Base-by-base conservation (phyloP, 2,888 invertebrate species). In the Leptopilina myrica region DNA sequence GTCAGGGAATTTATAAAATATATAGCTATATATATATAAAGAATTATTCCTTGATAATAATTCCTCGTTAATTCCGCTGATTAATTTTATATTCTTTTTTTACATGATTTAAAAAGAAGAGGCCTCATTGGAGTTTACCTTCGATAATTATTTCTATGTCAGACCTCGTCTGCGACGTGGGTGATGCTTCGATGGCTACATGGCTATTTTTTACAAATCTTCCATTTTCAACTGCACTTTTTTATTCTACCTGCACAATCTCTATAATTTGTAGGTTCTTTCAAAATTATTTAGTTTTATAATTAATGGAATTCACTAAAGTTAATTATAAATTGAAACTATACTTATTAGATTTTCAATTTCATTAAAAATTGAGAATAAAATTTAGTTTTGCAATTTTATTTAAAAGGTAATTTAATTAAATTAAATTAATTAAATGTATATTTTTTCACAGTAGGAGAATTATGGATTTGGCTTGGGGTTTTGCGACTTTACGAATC, bases 381-480 rank as follows among this genome's bases (percentile, higher is more conserved):
- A 33, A 33, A 33, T 33, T 33, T 5, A 1, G 33, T 33, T 33
- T 33, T 33, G 4, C 5, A 33, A 33, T 33, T 33, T 33, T 2
- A 33, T 33, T 33, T 33, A 3, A 33, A 33, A 33, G 33, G 1
- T 20, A 20, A 20, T 20, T 20, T 1, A 59, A n/a, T n/a, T 53
- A 14, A 78, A 64, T 66, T 65, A n/a, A 43, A 43, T 43, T 43
- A 43, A 8, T 43, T 43, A 43, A 43, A 1, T 43, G 33, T 9
- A 20, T 65, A 75, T 65, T 81, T 84, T n/a, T 33, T 12, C 77
- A 20, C 73, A 89, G 89, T 85, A 49, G 82, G 81, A 43, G 86
- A 89, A 84, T 79, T 88, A 59, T 89, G 89, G 88, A 80, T 86
- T 56, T 89, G 88, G 86, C 66, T 88, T 67, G 88, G 89, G 6